These are phyloP conservation scores for Neoarius graeffei DNA, from an alignment of 2,113 vertebrate genomes.

Conservation along the genomic window DNA sequence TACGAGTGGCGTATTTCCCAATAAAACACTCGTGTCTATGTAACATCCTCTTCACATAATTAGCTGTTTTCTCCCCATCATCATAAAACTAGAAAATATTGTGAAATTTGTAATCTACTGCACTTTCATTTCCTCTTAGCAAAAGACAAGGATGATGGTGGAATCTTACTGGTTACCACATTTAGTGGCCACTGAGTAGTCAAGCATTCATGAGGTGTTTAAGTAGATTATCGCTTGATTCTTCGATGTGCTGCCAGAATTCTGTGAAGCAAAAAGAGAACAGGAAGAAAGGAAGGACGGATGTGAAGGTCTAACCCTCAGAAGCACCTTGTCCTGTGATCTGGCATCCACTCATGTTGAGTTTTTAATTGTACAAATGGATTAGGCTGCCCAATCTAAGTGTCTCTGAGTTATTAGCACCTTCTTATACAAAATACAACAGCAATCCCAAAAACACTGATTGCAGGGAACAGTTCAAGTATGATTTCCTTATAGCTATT, in stretches of 20 bases:
- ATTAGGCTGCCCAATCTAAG: conserved; percentile 78
- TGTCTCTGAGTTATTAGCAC: conserved; percentile 81
- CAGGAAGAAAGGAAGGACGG: conserved; percentile 45
- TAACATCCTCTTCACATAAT: neutral
- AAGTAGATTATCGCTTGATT: conserved; percentile 46
- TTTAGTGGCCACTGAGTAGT: neutral
- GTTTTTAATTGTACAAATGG: conserved; percentile 76
- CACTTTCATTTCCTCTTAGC: conserved; percentile 8
- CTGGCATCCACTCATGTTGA: conserved; percentile 64
- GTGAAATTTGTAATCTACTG: neutral
- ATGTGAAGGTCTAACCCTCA: conserved; percentile 66
- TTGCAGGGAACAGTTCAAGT: conserved; percentile 82
- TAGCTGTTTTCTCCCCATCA: neutral
- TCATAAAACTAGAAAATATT: neutral
- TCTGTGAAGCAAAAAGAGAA: conserved; percentile 4
- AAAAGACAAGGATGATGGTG: neutral
- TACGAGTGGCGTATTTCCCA: too few species aligned
- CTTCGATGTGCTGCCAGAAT: conserved; percentile 55
- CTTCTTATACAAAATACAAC: conserved; percentile 82
- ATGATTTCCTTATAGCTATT: conserved; percentile 86
- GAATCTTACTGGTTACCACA: conserved; percentile 3
- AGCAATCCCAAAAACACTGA: conserved; percentile 81
- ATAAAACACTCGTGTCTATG: too few species aligned
- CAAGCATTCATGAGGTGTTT: conserved; percentile 8
- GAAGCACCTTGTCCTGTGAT: conserved; percentile 74